phyloP scores from a whole-genome alignment of 2,113 vertebrate species.

The Salvelinus sp. region DNA sequence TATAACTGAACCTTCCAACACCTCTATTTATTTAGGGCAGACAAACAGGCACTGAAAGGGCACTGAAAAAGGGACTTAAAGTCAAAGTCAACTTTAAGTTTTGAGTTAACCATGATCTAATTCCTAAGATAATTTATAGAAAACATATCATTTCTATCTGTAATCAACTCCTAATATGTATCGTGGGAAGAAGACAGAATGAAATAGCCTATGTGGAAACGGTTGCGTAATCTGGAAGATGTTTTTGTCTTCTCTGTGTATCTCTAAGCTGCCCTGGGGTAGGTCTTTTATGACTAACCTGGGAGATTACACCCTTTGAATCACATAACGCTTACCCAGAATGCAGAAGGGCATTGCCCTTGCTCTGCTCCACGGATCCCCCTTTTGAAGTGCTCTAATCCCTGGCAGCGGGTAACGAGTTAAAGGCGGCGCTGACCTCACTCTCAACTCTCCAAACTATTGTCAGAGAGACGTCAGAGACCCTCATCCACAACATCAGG shows the following conservation, averaged over 20 bases:
- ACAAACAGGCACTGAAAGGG: background rate
- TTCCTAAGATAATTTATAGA: background rate
- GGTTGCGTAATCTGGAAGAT: slow-evolving; percentile 48
- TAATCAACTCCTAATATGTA: slow-evolving; percentile 36
- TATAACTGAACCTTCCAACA: slow-evolving; percentile 16
- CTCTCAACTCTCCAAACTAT: slow-evolving; percentile 56
- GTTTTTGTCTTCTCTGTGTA: slow-evolving; percentile 38
- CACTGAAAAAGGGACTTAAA: background rate
- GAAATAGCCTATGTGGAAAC: slow-evolving; percentile 26
- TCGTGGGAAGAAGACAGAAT: slow-evolving; percentile 29
- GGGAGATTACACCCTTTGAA: slow-evolving; percentile 70
- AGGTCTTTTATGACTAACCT: slow-evolving; percentile 67
- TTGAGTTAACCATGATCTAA: background rate
- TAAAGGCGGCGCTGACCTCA: slow-evolving; percentile 55
- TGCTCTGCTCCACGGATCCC: slow-evolving; percentile 51
- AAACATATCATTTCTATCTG: background rate
- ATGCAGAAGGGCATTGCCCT: slow-evolving; percentile 38
- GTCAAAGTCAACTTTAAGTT: background rate
- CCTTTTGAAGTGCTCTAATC: slow-evolving; percentile 74
- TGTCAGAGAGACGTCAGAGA: background rate
- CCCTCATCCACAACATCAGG: background rate
- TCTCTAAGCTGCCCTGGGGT: slow-evolving; percentile 37
- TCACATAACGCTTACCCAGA: slow-evolving; percentile 47
- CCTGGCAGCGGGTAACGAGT: slow-evolving; percentile 50
- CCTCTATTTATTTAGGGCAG: background rate